Base-by-base conservation (phyloP, 2,113 vertebrate species). In the Callionymus lyra region DNA sequence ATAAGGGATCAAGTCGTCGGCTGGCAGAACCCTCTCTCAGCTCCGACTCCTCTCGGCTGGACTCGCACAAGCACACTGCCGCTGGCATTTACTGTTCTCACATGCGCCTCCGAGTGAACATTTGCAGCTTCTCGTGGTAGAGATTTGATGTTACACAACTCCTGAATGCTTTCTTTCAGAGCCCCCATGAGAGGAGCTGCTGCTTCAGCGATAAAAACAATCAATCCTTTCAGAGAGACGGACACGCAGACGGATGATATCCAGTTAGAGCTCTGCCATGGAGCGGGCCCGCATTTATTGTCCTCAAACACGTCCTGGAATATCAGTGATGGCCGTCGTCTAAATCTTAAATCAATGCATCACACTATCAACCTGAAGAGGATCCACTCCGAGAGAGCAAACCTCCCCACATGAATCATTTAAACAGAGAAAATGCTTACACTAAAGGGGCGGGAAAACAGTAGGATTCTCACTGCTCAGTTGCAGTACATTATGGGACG, bases 181-280 rank as follows among this genome's bases (percentile, higher is more conserved):
- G 46, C 56, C 68, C 54, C 64, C 13, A 14, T 6, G 51, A 63
- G 66, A 69, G 41, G 40, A 40, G 50, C 59, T 70, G 76, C 73
- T 72, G 63, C 44, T 44, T 54, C 73, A 72, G 66, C 55, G 38
- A 72, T 79, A 70, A 69, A 70, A 76, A 79, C 74, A 77, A 83
- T 82, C 71, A 72, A 76, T 80, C 67, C 57, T 56, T 72, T 76
- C 51, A 72, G 53, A 50, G 44, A 53, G 10, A 56, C 38, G 56
- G 49, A 48, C 16, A 57, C 50, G 17, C 16, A 43, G 35, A 41
- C 46, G 47, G 19, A 39, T 17, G 12, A 53, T 38, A 63, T 49
- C 10, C 27, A 51, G 21, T 47, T 12, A 46, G 51, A 4, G 27
- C 34, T 48, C 47, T 44, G 2, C 15, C 16, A 12, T 12, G 16